Conservation (phyloP, 30 jellyfish, hydroid and myxozoan genomes). For the Sanderia malayensis region DNA sequence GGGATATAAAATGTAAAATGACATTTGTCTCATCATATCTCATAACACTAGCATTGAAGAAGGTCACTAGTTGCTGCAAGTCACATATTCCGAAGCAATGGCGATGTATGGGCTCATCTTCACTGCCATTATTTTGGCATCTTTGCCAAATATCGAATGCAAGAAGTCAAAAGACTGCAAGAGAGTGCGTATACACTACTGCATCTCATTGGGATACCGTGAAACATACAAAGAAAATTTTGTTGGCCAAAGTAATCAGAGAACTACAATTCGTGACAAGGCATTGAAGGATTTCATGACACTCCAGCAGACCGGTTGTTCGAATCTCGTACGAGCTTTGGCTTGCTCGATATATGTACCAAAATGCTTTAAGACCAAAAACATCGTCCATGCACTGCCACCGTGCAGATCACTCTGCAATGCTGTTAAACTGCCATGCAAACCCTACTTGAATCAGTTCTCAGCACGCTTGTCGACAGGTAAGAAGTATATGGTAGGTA, state of each 20-base stretch:
- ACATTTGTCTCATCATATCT: too few species aligned
- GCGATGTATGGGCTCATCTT: too few species aligned
- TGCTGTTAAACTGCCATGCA: neutral
- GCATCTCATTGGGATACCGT: neutral
- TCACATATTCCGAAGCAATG: too few species aligned
- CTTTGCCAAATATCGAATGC: too few species aligned
- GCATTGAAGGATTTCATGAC: neutral
- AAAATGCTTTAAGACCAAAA: neutral
- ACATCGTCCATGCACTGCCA: constrained; percentile 5
- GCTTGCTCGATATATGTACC: constrained; percentile 14
- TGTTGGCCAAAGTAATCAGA: neutral
- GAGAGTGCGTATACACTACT: neutral
- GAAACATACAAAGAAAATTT: neutral
- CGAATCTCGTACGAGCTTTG: constrained; percentile 5
- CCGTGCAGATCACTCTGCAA: constrained; percentile 20
- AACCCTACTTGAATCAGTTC: neutral
- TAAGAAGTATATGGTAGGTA: too few species aligned
- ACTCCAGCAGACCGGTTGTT: neutral
- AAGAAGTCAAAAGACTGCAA: too few species aligned
- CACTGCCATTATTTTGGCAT: too few species aligned
- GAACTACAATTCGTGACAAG: neutral
- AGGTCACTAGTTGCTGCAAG: too few species aligned
- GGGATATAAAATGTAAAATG: too few species aligned
- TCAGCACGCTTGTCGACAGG: too few species aligned
- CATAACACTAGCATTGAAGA: too few species aligned